phyloP scores from a whole-genome alignment of 2,797 vertebrate species.

The Sebastolobus alascanus region DNA sequence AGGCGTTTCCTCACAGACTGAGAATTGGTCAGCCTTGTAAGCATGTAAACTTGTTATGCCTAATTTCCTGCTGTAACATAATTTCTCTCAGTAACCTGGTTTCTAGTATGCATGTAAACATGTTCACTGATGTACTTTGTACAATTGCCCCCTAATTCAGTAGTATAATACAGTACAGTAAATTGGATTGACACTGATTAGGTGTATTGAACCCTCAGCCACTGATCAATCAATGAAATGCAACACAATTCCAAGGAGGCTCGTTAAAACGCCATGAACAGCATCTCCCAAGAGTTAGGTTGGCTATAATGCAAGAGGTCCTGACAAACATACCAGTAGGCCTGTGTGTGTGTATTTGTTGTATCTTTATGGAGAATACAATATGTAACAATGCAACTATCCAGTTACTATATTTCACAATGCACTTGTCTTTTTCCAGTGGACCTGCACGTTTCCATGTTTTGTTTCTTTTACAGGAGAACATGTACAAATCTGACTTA shows the following conservation, averaged over 20 bases:
- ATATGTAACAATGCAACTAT: neutral
- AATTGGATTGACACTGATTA: constrained; percentile 9
- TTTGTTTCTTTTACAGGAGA: neutral
- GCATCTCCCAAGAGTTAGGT: neutral
- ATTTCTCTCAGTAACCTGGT: constrained; percentile 1
- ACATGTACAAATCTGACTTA: neutral
- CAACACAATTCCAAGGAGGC: neutral
- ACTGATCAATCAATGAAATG: constrained; percentile 17
- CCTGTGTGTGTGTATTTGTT: neutral
- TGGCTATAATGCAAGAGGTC: neutral
- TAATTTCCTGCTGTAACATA: neutral
- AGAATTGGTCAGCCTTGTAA: neutral
- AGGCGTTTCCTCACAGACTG: neutral
- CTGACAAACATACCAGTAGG: neutral
- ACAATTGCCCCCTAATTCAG: neutral
- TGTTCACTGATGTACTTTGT: neutral
- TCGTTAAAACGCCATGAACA: neutral
- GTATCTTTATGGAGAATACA: neutral
- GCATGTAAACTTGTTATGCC: neutral
- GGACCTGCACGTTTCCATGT: too few species aligned
- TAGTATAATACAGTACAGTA: neutral
- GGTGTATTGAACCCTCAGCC: neutral
- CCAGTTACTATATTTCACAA: neutral
- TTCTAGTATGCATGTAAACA: neutral
- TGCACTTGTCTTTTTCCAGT: neutral